Conservation (phyloP, 2,888 invertebrate species). For the Ditylenchus weischeri region DNA sequence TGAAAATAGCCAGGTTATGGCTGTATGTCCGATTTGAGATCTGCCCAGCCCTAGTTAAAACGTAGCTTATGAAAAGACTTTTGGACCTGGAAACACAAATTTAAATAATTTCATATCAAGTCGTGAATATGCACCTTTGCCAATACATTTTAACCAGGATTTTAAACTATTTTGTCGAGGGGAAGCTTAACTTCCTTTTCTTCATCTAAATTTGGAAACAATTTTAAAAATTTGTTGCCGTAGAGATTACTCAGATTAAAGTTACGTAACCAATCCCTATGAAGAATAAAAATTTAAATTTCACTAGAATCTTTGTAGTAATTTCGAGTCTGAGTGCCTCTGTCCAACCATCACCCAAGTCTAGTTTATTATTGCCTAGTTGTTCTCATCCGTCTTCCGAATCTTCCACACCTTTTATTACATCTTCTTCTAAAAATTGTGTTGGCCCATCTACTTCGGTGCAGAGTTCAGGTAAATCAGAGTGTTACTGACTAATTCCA, state of each 20-base stretch:
- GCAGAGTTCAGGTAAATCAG: too few relatives aligned
- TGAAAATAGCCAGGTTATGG: too few relatives aligned
- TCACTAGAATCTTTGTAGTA: slow-evolving; percentile 12
- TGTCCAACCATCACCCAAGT: neutral
- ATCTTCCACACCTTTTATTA: neutral
- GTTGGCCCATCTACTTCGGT: neutral
- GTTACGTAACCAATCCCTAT: neutral
- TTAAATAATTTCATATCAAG: too few relatives aligned
- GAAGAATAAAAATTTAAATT: neutral
- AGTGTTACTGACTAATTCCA: too few relatives aligned
- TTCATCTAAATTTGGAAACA: neutral
- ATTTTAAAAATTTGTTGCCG: neutral
- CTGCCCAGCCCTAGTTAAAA: too few relatives aligned
- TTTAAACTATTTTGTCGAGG: neutral
- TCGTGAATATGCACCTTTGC: too few relatives aligned
- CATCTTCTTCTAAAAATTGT: slow-evolving; percentile 10
- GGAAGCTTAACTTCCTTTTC: neutral
- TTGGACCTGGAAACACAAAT: too few relatives aligned
- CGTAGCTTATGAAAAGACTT: too few relatives aligned
- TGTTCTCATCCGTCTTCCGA: slow-evolving; percentile 15
- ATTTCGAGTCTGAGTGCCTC: slow-evolving; percentile 20
- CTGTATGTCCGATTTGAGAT: too few relatives aligned
- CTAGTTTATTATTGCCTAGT: slow-evolving; percentile 12
- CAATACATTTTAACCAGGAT: too few relatives aligned
- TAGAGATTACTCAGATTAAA: neutral